A percentile compares a stretch with the other conserved stretches of the same genome.
Conservation (phyloP, 2,888 invertebrate genomes). For the Mesorhabditis spiculigera region DNA sequence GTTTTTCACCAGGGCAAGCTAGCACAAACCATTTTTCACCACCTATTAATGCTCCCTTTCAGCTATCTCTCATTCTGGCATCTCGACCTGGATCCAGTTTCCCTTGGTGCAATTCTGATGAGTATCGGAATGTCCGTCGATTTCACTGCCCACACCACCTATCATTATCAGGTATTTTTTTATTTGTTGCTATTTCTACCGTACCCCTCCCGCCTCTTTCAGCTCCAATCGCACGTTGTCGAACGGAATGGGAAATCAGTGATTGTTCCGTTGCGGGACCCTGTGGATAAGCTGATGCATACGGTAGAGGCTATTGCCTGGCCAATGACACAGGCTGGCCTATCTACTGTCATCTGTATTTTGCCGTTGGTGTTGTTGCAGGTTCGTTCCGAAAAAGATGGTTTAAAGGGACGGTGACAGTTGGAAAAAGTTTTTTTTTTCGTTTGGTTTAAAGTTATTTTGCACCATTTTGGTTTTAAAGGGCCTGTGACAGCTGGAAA, state of each 20-base stretch:
- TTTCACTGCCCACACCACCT: constrained; percentile 54
- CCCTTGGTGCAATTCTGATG: constrained; percentile 53
- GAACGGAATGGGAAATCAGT: constrained; percentile 16
- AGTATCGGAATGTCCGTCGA: constrained; percentile 56
- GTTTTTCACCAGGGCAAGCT: no score
- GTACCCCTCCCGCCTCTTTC: no score
- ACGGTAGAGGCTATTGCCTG: constrained; percentile 39
- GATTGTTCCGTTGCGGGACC: constrained; percentile 21
- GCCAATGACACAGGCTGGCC: constrained; percentile 51
- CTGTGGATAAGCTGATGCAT: constrained; percentile 27
- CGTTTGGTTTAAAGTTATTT: no score
- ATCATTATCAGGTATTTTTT: constrained; percentile 36
- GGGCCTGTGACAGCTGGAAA: background rate
- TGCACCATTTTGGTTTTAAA: background rate
- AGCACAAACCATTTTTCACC: no score
- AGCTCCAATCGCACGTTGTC: constrained; percentile 17
- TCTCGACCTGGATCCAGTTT: constrained; percentile 55
- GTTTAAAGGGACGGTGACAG: background rate
- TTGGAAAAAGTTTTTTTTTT: no score
- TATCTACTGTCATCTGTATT: constrained; percentile 54
- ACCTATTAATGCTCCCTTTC: constrained; percentile 12
- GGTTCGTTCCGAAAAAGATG: constrained; percentile 16
- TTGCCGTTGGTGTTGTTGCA: constrained; percentile 46
- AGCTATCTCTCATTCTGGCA: constrained; percentile 54
- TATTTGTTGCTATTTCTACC: background rate